Evolutionary conservation across 2,888 invertebrate species (phyloP).

Genomic region (Candidula unifasciata): DNA sequence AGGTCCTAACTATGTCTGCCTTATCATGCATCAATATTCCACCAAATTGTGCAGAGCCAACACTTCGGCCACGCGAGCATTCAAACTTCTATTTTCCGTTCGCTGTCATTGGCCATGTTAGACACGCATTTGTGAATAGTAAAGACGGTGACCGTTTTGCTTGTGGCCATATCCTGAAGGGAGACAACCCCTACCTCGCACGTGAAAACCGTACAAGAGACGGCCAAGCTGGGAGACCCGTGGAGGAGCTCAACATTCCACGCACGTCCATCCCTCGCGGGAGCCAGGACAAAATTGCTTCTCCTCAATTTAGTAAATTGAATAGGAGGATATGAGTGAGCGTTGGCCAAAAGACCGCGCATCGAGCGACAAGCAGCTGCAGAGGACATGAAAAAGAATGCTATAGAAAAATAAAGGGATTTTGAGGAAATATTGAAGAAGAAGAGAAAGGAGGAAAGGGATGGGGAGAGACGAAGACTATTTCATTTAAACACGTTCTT

Average conservation of each 20-base stretch:
- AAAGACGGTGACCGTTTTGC: conserved; percentile 7
- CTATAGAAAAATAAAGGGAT: conserved; percentile 12
- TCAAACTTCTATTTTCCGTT: not conserved
- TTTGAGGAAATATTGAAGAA: not conserved
- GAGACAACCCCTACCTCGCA: not conserved
- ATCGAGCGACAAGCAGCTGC: conserved; percentile 24
- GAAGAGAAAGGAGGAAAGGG: not conserved
- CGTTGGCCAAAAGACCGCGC: conserved; percentile 2
- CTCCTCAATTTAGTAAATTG: conserved; percentile 47
- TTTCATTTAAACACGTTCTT: too few relatives aligned
- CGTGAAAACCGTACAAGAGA: conserved; percentile 1
- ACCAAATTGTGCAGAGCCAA: too few relatives aligned
- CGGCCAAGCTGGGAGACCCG: conserved; percentile 1
- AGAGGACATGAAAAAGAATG: conserved; percentile 13
- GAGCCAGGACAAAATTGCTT: conserved; percentile 44
- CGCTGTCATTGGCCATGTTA: not conserved
- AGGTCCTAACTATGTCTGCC: too few relatives aligned
- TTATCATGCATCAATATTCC: too few relatives aligned
- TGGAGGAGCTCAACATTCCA: conserved; percentile 10
- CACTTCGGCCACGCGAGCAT: not conserved
- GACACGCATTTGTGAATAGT: not conserved
- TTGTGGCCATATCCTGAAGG: conserved; percentile 14
- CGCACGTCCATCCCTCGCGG: conserved; percentile 43
- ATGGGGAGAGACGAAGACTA: too few relatives aligned
- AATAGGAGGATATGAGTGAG: conserved; percentile 40